Base-by-base conservation (phyloP, 2,113 vertebrate genomes). In the Chelonoidis abingdonii region DNA sequence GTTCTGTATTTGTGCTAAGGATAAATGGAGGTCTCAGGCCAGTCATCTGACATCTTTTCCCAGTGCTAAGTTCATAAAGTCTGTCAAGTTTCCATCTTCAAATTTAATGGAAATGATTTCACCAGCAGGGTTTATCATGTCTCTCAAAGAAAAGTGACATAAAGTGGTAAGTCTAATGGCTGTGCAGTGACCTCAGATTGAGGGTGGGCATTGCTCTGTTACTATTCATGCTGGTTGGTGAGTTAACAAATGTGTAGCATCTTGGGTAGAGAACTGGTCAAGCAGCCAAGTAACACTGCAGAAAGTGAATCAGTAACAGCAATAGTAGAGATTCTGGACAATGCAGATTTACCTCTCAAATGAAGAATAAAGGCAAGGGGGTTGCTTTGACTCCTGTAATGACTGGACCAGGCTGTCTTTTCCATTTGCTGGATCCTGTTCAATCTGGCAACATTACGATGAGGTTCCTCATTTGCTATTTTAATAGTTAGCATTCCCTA, bases 401-500 rank as follows among this genome's bases (percentile, higher is more conserved):
- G 92, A 83, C 87, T 87, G 59, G 21, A 41, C 25, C 87, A 47
- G 90, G 88, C 69, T 53, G 86, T 86, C 87, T 0, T 83, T 59
- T 89, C n/a, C 85, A 81, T 65, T 94, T 92, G 75, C 87, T 87
- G 93, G 84, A 87, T 83, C 89, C 79, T 92, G 84, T 5, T 25
- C 56, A 92, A 82, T 62, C 76, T 93, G 87, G 89, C 50, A 84
- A 41, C 2, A 90, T 93, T 41, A 80, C 94, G 83, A 91, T 95
- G 93, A 90, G 90, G 89, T 65, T 96, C 87, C 81, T 92, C 89
- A 94, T 89, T 94, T 97, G 87, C 88, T 89, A 87, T 94, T 91
- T 92, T 72, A 59, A 6, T 41, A 57, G 91, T 59, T 62, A 90
- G 6, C 69, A 24, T 3, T 0, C 85, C 80, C 89, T 83, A 84